Base-by-base conservation (phyloP, 2,888 invertebrate species). In the Xanthorhoe designata region DNA sequence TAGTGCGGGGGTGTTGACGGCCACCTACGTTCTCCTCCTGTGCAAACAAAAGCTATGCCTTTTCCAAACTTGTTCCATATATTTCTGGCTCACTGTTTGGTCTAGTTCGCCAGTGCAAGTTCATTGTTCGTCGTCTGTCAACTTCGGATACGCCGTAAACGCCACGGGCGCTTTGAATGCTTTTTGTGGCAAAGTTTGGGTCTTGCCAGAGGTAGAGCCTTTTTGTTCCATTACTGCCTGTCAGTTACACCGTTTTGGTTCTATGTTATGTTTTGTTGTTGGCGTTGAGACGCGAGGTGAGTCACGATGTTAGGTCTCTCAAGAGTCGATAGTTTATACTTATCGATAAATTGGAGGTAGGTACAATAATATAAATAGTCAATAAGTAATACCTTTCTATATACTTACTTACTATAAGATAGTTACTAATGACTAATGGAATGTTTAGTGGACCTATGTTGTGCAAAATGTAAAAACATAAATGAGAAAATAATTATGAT, bases 81-180 rank as follows among this genome's bases (percentile, higher is more conserved):
- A 80, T 85, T 84, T 83, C 79, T 84, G 84, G 82, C 82, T 84
- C 81, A 83, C 83, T 91, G 90, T 92, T 91, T 92, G 89, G 91
- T 92, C 92, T 93, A 92, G 91, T 92, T 92, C 86, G 88, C 88
- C 89, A 85, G 79, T 88, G 87, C 90, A 91, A 90, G 92, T 92
- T 93, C 92, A 92, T 93, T 93, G 92, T 93, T 92, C 92, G 84
- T 76, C 63, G 60, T 67, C 53, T 69, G 55, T 73, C 54, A 77
- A 80, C 75, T 77, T 78, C 72, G 70, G 79, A 81, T 70, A 76
- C 72, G 91, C 76, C 88, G 78, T 88, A 92, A 90, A 79, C 85
- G 90, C 87, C 91, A 78, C 80, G 83, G 84, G 80, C 85, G 79
- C 71, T 77, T 61, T 75, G 73, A 66, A 71, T 66, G 79, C 82